Evolutionary conservation across 2,888 invertebrate genomes (phyloP), one percentile per base, ranked within the genome.

Genomic region (Syrphus vitripennis): DNA sequence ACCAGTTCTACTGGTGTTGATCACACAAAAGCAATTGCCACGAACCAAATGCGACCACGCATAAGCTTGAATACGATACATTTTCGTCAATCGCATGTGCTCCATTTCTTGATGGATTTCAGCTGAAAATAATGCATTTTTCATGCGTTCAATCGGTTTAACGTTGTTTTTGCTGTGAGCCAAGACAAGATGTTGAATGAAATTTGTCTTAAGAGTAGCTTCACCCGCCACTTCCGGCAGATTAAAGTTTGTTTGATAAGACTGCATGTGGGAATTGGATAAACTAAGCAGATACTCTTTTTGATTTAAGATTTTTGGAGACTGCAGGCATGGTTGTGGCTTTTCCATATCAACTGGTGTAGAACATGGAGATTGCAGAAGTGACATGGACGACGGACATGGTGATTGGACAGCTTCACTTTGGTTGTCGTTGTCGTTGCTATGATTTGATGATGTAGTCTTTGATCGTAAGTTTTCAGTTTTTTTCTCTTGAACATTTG

Each of bases 21-120:
- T 93, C 81, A 95, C 93, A 67, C 95, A 94, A 1, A 95, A 92
- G 86, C 95, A 95, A 61, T 94, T 93, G 0, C 95, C 95, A 42
- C 95, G 93, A 50, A 95, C 91, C 55, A 96, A 93, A 2, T 95
- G 94, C 0, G 95, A 94, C 96, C 97, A 97, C 0, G 95, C 93
- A 70, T 95, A 95, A 0, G 94, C 94, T 89, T 97, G 97, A 34
- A 96, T 89, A 9, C 90, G 89, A 84, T 89, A 91, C 26, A 90
- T 84, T 86, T 90, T 88, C 7, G 88, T 89, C n/a, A 90, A 79
- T 16, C 89, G 89, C 89, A 90, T 89, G 50, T 89, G 82, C 12
- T 86, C 87, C 88, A 91, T 89, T 76, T 89, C 90, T 21, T 88
- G 88, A 57, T 89, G 89, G 24, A 91, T 89, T 65, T 89, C 89